Conservation (phyloP, 2,797 vertebrate genomes). For the Lepidocolaptes lacrymiger region DNA sequence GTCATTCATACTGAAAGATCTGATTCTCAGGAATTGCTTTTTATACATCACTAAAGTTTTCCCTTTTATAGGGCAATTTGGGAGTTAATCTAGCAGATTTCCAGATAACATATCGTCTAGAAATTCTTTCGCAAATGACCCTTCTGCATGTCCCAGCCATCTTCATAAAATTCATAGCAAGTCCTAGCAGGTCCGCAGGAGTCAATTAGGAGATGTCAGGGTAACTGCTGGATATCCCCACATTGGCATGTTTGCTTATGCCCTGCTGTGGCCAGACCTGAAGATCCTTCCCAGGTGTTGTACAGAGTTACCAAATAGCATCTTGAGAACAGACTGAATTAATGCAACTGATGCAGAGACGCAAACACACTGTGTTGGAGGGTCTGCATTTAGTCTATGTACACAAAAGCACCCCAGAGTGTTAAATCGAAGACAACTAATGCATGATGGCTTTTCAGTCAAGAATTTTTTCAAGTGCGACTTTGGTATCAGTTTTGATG, state of each 20-base stretch:
- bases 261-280: accelerated
- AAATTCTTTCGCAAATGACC: not conserved
- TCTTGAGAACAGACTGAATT: not conserved
- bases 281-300: accelerated
- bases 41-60: not conserved
- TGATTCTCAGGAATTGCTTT: not conserved
- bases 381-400: not conserved
- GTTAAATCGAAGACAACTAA: accelerated
- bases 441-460: not conserved
- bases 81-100: not conserved
- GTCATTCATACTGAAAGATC: not conserved
- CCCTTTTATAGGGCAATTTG: not conserved
- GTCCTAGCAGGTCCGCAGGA: not conserved
- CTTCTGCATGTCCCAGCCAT: not conserved
- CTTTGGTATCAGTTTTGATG: not conserved
- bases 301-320: accelerated
- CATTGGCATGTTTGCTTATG: accelerated
- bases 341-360: accelerated
- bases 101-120: not conserved
- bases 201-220: not conserved
- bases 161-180: not conserved
- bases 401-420: not conserved
- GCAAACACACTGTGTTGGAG: not conserved
- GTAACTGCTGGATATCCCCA: not conserved
- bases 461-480: not conserved